A percentile compares a stretch with the other conserved stretches of the same genome.
phyloP scores from a whole-genome alignment of 2,797 vertebrate genomes.

The Danionella dracula region DNA sequence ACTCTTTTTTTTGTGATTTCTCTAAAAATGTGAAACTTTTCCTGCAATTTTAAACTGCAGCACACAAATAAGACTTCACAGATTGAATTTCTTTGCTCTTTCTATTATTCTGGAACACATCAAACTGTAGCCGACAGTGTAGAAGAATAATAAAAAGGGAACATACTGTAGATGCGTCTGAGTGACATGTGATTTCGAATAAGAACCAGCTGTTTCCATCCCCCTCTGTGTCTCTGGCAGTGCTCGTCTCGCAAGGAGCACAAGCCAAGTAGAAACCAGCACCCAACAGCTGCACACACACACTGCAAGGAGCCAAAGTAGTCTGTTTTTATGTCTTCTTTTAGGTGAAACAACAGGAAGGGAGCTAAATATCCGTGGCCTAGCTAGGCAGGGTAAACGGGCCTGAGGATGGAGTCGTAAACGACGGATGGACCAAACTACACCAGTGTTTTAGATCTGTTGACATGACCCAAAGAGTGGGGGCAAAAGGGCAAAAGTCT shows the following conservation, averaged over 20 bases:
- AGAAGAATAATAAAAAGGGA: neutral
- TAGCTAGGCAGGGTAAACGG: neutral
- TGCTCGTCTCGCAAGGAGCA: constrained; percentile 7
- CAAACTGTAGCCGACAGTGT: neutral
- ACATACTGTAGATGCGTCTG: constrained; percentile 1
- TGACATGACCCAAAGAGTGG: constrained; percentile 7
- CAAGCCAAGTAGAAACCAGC: constrained; percentile 14
- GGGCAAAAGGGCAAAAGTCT: constrained; percentile 2
- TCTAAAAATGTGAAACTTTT: no score
- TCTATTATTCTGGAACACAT: neutral
- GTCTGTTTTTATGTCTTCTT: constrained; percentile 11
- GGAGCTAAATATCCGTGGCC: neutral
- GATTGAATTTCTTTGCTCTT: neutral
- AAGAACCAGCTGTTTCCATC: constrained; percentile 33
- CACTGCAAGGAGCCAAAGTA: neutral
- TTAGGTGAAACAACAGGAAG: constrained; percentile 13
- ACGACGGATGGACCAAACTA: neutral
- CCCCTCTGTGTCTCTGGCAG: neutral
- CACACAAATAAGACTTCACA: no score
- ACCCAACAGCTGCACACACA: constrained; percentile 28
- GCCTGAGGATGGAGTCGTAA: neutral
- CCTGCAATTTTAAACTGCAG: no score
- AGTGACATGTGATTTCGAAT: constrained; percentile 12
- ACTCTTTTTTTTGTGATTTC: no score
- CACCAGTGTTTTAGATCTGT: constrained; percentile 5